phyloP scores from a whole-genome alignment of 1,140 invertebrate species.

The Chironomus striatipennis region DNA sequence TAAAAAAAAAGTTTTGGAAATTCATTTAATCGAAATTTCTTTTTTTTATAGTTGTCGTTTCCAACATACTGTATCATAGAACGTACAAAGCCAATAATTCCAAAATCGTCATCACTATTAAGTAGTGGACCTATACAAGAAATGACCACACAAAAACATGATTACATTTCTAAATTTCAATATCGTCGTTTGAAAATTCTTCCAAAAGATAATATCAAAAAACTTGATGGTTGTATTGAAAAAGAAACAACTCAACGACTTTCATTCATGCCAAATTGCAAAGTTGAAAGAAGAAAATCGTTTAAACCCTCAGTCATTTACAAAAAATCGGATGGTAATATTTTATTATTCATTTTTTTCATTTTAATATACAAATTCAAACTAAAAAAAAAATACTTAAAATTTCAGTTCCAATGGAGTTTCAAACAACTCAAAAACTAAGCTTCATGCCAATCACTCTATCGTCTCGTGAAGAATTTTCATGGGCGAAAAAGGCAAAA shows the following conservation, averaged over 20 bases:
- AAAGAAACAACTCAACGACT: constrained; percentile 45
- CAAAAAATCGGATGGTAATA: constrained; percentile 33
- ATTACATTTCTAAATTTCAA: constrained; percentile 57
- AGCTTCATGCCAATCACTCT: constrained; percentile 48
- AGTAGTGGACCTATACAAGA: constrained; percentile 59
- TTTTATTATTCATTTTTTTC: not conserved
- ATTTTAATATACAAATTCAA: not conserved
- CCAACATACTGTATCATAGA: constrained; percentile 42
- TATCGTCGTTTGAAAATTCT: constrained; percentile 44
- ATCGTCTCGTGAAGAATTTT: constrained; percentile 43
- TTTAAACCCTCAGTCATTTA: constrained; percentile 40
- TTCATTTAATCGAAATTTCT: no score
- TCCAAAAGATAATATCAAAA: constrained; percentile 44
- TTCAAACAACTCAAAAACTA: constrained; percentile 45
- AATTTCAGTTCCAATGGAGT: constrained; percentile 42
- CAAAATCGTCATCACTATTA: constrained; percentile 32
- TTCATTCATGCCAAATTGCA: constrained; percentile 46
- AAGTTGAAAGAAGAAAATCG: constrained; percentile 33
- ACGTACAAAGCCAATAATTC: constrained; percentile 38
- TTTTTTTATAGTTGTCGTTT: constrained; percentile 42
- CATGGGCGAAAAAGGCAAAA: constrained; percentile 44
- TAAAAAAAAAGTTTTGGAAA: no score
- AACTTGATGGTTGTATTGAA: constrained; percentile 43
- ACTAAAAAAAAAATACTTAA: constrained; percentile 1
- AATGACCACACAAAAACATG: constrained; percentile 60